Conservation (phyloP, 2,888 invertebrate genomes). For the Serripes groenlandicus region DNA sequence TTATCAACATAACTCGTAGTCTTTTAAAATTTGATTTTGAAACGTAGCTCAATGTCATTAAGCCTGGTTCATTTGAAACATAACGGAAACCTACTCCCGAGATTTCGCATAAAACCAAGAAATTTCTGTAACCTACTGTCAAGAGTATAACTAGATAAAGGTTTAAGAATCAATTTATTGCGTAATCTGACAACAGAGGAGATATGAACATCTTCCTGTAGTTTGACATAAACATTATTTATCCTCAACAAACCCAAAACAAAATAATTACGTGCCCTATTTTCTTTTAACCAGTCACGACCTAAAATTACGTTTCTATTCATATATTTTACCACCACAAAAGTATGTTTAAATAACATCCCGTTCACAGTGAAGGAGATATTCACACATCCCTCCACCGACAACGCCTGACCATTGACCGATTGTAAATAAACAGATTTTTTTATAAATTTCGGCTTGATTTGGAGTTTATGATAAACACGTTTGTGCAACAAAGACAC, state of each 20-base stretch:
- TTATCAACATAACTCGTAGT: too few species aligned
- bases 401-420: slow-evolving; percentile 4
- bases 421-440: background rate
- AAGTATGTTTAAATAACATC: slow-evolving; percentile 4
- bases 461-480: background rate
- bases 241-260: background rate
- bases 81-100: background rate
- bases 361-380: background rate
- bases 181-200: background rate
- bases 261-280: slow-evolving; percentile 15
- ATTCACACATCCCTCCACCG: background rate
- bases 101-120: background rate
- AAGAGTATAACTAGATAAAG: background rate
- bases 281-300: slow-evolving; percentile 13
- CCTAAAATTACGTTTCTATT: slow-evolving; percentile 42
- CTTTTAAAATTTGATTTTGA: too few species aligned
- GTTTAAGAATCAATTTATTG: background rate
- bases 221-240: background rate
- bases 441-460: background rate
- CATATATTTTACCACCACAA: slow-evolving; percentile 19
- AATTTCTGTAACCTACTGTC: background rate
- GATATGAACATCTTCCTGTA: background rate
- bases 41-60: too few species aligned
- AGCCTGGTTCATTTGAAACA: too few species aligned
- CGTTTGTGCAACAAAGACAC: background rate